Conservation (phyloP, 2,797 vertebrate genomes). For the Margarornis squamiger region DNA sequence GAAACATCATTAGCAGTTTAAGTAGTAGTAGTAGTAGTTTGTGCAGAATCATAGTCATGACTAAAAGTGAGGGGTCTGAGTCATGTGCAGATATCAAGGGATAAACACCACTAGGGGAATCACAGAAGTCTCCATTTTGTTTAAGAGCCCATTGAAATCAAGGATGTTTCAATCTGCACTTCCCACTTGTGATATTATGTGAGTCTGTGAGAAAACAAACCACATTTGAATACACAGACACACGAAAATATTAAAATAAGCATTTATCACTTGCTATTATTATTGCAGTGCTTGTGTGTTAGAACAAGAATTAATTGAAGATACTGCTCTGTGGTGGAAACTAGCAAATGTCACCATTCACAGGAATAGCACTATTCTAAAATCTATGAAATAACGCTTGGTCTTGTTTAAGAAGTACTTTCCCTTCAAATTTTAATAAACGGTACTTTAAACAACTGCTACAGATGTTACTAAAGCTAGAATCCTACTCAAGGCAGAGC, state of each 20-base stretch:
- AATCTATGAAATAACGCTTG: background rate
- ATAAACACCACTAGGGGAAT: background rate
- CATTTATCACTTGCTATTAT: background rate
- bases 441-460: background rate
- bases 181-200: background rate
- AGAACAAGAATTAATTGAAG: background rate
- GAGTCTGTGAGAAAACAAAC: background rate
- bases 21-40: background rate
- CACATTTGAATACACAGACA: background rate
- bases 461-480: background rate
- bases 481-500: background rate
- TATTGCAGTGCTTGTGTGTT: background rate
- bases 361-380: background rate
- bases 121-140: background rate
- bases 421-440: background rate
- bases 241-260: background rate
- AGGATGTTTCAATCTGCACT: rapidly evolving
- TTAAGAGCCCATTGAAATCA: background rate
- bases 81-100: background rate
- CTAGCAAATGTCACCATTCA: background rate
- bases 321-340: background rate
- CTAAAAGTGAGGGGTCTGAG: background rate
- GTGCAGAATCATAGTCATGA: background rate
- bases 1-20: background rate
- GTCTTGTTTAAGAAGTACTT: background rate